Conservation (phyloP, 1,140 invertebrate species). For the Heliconius himera region DNA sequence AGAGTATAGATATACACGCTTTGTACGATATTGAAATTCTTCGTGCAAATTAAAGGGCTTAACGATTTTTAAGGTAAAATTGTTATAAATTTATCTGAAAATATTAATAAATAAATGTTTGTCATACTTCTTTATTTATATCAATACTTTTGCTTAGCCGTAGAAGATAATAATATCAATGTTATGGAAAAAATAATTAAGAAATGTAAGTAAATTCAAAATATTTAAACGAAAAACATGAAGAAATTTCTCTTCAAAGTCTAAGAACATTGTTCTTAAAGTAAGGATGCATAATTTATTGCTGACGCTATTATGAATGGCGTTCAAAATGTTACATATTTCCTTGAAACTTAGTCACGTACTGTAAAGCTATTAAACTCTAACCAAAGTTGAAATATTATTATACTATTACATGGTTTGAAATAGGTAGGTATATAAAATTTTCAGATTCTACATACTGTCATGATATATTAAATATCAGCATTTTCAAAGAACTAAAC, state of each 20-base stretch:
- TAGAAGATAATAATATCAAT: background rate
- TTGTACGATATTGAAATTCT: conserved; percentile 41
- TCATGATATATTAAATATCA: background rate
- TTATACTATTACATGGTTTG: background rate
- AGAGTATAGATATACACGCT: conserved; percentile 34
- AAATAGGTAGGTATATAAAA: background rate
- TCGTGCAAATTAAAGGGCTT: conserved; percentile 41
- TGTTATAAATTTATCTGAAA: conserved; percentile 19
- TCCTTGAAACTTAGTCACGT: conserved; percentile 29
- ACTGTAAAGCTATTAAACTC: conserved; percentile 26
- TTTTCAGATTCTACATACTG: background rate
- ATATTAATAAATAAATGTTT: background rate
- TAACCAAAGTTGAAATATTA: conserved; percentile 21
- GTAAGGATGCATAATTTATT: conserved; percentile 8
- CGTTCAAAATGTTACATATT: conserved; percentile 22
- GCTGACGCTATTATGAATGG: background rate
- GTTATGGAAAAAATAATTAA: too few species aligned
- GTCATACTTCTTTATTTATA: background rate
- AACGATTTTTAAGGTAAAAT: conserved; percentile 31
- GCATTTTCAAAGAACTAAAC: background rate
- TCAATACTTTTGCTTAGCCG: background rate
- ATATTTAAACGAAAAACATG: background rate
- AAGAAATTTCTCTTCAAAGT: background rate
- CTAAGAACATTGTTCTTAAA: conserved; percentile 1
- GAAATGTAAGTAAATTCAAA: background rate